phyloP scores from a whole-genome alignment of 2,113 vertebrate species.

The Raja brachyura region DNA sequence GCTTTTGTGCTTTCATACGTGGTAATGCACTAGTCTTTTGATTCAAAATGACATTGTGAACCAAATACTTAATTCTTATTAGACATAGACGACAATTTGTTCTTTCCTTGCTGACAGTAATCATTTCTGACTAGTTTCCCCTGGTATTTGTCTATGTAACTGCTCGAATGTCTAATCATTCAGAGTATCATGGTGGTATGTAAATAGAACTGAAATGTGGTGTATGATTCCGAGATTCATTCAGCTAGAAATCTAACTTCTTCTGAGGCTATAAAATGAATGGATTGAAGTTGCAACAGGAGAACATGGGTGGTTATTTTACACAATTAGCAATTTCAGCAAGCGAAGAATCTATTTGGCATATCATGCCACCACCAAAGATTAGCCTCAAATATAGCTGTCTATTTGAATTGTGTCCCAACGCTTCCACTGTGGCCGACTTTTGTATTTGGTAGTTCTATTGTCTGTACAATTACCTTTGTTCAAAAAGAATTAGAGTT shows the following conservation, averaged over 20 bases:
- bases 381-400: not conserved
- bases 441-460: not conserved
- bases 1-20: not conserved
- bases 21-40: slow-evolving; percentile 14
- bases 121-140: not conserved
- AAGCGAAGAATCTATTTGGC: not conserved
- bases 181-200: not conserved
- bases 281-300: not conserved
- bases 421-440: no score
- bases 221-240: not conserved
- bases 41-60: slow-evolving; percentile 18
- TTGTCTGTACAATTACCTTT: no score
- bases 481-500: not conserved
- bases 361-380: not conserved
- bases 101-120: slow-evolving; percentile 10
- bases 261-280: not conserved
- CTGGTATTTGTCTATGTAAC: not conserved
- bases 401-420: not conserved
- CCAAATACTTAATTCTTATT: slow-evolving; percentile 1
- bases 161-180: not conserved
- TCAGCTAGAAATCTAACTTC: not conserved
- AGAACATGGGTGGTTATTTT: not conserved
- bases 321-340: not conserved
- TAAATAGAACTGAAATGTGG: not conserved
- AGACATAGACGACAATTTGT: not conserved